These are phyloP conservation scores for Thalassophryne amazonica DNA, from an alignment of 2,797 vertebrate genomes.

Conservation along the genomic window DNA sequence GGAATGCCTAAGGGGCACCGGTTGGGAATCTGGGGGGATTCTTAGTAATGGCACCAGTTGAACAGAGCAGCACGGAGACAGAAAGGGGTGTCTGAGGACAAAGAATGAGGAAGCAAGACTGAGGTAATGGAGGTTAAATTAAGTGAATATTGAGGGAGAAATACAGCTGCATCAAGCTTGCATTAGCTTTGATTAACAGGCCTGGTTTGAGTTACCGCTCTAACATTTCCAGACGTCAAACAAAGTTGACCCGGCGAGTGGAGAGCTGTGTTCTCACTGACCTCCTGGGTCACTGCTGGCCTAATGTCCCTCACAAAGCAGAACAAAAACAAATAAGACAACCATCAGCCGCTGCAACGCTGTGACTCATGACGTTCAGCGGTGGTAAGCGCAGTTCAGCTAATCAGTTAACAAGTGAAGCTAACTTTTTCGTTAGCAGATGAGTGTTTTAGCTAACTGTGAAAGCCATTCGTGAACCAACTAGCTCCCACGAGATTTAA, in stretches of 20 bases:
- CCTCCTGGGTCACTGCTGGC: slow-evolving; percentile 50
- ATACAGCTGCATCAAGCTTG: slow-evolving; percentile 61
- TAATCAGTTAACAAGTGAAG: too few species aligned
- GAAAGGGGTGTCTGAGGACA: slow-evolving; percentile 11
- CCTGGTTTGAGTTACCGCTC: slow-evolving; percentile 67
- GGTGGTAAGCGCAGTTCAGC: slow-evolving; percentile 26
- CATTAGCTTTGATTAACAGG: slow-evolving; percentile 64
- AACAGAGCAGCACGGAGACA: slow-evolving; percentile 51
- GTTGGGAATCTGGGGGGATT: slow-evolving; percentile 12
- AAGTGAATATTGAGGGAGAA: slow-evolving; percentile 60
- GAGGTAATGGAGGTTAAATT: slow-evolving; percentile 68
- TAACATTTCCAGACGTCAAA: slow-evolving; percentile 72
- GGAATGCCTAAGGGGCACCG: slow-evolving; percentile 65
- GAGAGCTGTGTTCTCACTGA: slow-evolving; percentile 61
- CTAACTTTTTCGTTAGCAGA: too few species aligned
- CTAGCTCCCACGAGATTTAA: too few species aligned
- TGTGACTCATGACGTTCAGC: slow-evolving; percentile 31
- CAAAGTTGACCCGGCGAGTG: slow-evolving; percentile 59
- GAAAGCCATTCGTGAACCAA: too few species aligned
- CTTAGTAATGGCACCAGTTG: slow-evolving; percentile 56
- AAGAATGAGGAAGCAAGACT: slow-evolving; percentile 59
- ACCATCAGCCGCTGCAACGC: slow-evolving; percentile 18
- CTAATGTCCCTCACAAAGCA: slow-evolving; percentile 65
- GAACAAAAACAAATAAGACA: slow-evolving; percentile 68
- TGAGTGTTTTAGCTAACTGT: too few species aligned